Percentiles rank a stretch among this genome's conserved stretches.
Evolutionary conservation across 2,888 invertebrate genomes (phyloP).

Genomic region (Drosophila kuntzei): DNA sequence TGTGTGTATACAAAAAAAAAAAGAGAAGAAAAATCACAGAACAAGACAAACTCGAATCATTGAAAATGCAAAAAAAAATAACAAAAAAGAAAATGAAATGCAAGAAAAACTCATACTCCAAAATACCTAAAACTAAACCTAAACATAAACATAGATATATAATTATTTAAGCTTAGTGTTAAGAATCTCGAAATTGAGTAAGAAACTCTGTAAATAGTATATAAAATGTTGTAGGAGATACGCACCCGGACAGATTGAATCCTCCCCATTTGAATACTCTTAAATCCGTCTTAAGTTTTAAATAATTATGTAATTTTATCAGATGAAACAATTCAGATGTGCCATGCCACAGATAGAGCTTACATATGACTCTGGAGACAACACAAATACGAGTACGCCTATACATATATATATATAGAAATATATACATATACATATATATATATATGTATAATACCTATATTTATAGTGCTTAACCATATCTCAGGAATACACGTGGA

Average conservation of each 20-base stretch:
- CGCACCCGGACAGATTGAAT: conserved; percentile 34
- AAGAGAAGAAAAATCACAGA: conserved; percentile 17
- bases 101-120: conserved; percentile 47
- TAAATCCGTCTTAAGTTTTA: conserved; percentile 60
- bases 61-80: conserved; percentile 2
- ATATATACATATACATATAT: not conserved
- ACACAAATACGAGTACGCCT: not conserved
- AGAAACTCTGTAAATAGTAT: conserved; percentile 54
- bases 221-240: conserved; percentile 35
- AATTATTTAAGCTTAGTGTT: conserved; percentile 38
- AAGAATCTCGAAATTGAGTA: conserved; percentile 21
- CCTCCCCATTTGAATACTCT: conserved; percentile 34
- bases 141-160: conserved; percentile 35
- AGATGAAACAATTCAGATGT: conserved; percentile 74
- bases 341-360: conserved; percentile 71
- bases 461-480: conserved; percentile 47
- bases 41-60: conserved; percentile 41
- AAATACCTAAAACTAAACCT: conserved; percentile 47
- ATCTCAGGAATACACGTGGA: conserved; percentile 69
- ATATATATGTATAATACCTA: not conserved
- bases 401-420: conserved; percentile 1
- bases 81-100: conserved; percentile 7
- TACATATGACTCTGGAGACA: conserved; percentile 27
- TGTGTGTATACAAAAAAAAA: conserved; percentile 61
- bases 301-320: conserved; percentile 38